phyloP scores from a whole-genome alignment of 35 echinoderm and acorn worm genomes.

The Anneissia japonica region DNA sequence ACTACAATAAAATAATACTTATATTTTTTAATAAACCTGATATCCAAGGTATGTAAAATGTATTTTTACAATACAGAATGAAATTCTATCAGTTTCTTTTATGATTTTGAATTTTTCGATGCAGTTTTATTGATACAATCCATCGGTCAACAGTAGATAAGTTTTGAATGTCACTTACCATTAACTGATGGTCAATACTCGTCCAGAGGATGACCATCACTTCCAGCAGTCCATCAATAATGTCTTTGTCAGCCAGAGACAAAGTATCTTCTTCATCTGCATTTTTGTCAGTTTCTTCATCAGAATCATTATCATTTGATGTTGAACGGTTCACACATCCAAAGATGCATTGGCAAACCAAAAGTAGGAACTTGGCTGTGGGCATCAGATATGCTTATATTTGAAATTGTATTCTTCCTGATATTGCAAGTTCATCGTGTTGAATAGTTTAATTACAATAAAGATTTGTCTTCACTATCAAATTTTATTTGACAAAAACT shows the following conservation, averaged over 20 bases:
- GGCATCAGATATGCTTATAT: too few relatives aligned
- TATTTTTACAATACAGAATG: too few relatives aligned
- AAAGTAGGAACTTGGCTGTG: slow-evolving; percentile 67
- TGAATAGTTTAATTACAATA: too few relatives aligned
- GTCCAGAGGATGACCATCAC: slow-evolving; percentile 87
- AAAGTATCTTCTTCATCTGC: slow-evolving; percentile 52
- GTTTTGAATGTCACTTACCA: slow-evolving; percentile 26
- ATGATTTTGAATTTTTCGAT: too few relatives aligned
- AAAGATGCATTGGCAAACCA: slow-evolving; percentile 63
- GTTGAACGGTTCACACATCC: slow-evolving; percentile 40
- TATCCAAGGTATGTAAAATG: too few relatives aligned
- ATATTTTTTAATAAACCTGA: too few relatives aligned
- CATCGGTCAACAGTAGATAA: not conserved
- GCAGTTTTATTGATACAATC: not conserved
- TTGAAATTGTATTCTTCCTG: too few relatives aligned
- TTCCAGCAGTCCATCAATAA: slow-evolving; percentile 93
- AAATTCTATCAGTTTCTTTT: too few relatives aligned
- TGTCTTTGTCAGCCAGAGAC: slow-evolving; percentile 68
- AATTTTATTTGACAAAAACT: too few relatives aligned
- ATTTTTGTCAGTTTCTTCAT: slow-evolving; percentile 26
- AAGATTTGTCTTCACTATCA: too few relatives aligned
- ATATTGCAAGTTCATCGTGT: too few relatives aligned
- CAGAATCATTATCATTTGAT: not conserved
- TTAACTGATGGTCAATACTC: slow-evolving; percentile 45
- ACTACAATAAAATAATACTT: too few relatives aligned